Evolutionary conservation across 2,797 vertebrate genomes (phyloP), one percentile per base, ranked within the genome.

Genomic region (Enteromius anoplus): DNA sequence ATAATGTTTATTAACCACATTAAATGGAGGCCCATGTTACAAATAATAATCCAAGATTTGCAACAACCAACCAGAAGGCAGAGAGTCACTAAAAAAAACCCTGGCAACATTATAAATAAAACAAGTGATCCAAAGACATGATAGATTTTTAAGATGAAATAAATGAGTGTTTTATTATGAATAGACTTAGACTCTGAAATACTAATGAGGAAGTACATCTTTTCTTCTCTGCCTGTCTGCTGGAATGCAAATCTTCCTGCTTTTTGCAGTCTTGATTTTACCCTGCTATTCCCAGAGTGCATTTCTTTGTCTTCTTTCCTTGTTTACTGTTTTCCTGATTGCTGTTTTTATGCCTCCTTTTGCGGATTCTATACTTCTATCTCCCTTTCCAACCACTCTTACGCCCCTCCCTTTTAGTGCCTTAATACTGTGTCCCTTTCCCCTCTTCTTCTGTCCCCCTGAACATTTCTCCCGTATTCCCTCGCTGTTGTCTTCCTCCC

Each of bases 281-380:
- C 47, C 75, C 23, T 78, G 42, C 78, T 49, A 68, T 78, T 66
- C 71, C 75, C 47, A 51, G 40, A 83, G 45, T 34, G 55, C 62
- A 60, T 60, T 58, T 76, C 55, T 60, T 2, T 82, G 66, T 55
- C 47, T 58, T 80, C 40, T 29, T 47, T 66, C 42, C 45, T 77
- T 47, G 32, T 81, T 77, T 84, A 65, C 29, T 62, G 47, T 70
- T 70, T 80, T 76, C 51, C 69, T 81, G 60, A 85, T 69, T 21
- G 53, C 58, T 72, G 66, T 85, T 78, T 78, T 82, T 75, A 84
- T 85, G 83, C 81, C 73, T 88, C 66, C 84, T 81, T 86, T 85
- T 88, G 81, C 87, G 85, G 87, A 87, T 76, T 76, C 85, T 66
- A 29, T 51, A 76, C n/a, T 82, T 64, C 83, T 76, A 72, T 17